Evolutionary conservation across 37 sponge, comb jelly and placozoan genomes (phyloP), one percentile per base, ranked within the genome.

Genomic region (Chondrilla cf. caribensis): DNA sequence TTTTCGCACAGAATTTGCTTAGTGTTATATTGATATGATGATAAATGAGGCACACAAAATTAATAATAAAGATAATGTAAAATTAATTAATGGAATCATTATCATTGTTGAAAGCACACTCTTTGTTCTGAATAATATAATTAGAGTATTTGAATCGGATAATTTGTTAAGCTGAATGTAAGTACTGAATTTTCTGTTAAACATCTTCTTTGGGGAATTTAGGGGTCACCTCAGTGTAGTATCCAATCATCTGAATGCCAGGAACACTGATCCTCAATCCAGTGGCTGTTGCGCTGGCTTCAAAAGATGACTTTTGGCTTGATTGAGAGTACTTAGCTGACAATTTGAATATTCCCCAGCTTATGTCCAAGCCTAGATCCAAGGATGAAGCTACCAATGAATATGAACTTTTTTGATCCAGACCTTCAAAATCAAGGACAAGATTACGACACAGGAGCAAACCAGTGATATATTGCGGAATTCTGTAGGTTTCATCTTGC

Each of bases 191-290:
- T n/a, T n/a, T n/a, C n/a, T n/a, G n/a, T n/a, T n/a, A n/a, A n/a
- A n/a, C n/a, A n/a, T n/a, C n/a, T n/a, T n/a, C n/a, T n/a, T n/a
- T 68, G 2, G 70, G 70, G 32, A 68, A 68, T 33, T 35, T 1
- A 14, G 37, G 36, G 19, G 32, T 36, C 2, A 68, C 37, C 32
- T 68, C 70, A 35, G 70, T 68, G 70, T 68, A 68, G 37, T 68
- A 68, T 35, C 70, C 70, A 11, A 68, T 68, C 70, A 68, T 68
- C 37, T 68, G 70, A n/a, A 68, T 36, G 21, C 70, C 70, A 2
- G 70, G 70, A 68, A 68, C 37, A 33, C 70, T 19, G 37, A 68
- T 14, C 18, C 36, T 35, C 37, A 68, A 35, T 1, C 70, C 70
- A 68, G 19, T 68, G 37, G 70, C 70, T 31, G 32, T 28, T 35